Evolutionary conservation across 35 echinoderm and acorn worm genomes (phyloP).

Genomic region (Acanthaster planci): DNA sequence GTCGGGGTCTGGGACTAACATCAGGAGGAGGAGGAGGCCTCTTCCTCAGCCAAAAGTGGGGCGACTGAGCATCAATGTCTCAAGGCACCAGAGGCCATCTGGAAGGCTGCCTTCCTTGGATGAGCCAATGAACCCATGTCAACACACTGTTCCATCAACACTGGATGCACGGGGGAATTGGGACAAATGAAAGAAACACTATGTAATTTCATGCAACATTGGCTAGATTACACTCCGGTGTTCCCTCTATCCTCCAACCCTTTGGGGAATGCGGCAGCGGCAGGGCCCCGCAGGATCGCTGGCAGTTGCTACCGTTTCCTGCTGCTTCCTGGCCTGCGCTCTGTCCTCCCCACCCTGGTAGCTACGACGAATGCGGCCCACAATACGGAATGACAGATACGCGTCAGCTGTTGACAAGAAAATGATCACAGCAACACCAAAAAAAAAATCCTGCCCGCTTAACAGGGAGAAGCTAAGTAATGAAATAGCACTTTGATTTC

Average conservation of each 20-base stretch:
- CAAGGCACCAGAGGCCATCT: constrained; percentile 4
- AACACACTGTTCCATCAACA: constrained; percentile 36
- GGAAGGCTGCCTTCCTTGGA: neutral
- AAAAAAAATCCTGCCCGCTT: neutral
- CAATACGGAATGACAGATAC: neutral
- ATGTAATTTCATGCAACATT: constrained; percentile 49
- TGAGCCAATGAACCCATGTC: constrained; percentile 20
- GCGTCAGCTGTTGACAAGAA: constrained; percentile 8
- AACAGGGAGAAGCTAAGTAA: constrained; percentile 2
- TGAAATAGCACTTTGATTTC: constrained; percentile 15
- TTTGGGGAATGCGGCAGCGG: neutral
- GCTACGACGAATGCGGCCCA: neutral
- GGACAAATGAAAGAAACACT: constrained; percentile 54
- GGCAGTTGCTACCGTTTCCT: constrained; percentile 16
- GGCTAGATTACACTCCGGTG: constrained; percentile 15
- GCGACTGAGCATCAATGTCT: neutral
- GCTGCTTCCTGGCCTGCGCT: constrained; percentile 7
- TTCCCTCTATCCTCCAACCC: neutral
- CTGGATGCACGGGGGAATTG: constrained; percentile 13
- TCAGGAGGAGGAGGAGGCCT: neutral
- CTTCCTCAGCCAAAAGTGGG: neutral
- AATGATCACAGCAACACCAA: neutral
- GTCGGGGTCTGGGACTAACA: neutral
- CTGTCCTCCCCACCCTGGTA: neutral
- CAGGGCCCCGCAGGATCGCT: neutral